Base-by-base conservation (phyloP, 2,113 vertebrate genomes). In the Mionectes macconnelli region DNA sequence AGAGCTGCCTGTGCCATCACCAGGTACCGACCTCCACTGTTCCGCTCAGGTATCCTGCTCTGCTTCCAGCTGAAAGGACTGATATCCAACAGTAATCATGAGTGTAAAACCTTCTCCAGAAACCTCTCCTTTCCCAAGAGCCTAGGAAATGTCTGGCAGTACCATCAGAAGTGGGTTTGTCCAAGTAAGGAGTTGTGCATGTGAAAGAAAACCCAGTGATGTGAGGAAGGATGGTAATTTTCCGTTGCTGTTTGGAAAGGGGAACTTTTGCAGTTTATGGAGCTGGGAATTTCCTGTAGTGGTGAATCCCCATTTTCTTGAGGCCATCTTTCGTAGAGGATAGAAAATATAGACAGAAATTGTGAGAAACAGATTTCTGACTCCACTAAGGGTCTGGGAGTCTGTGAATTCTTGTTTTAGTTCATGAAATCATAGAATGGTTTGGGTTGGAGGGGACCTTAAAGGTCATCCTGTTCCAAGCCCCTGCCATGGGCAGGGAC, bases 101-200 rank as follows among this genome's bases (percentile, higher is more conserved):
- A 68, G 57, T 33, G 21, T n/a, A 68, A 39, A 76, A 62, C 37
- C 52, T 70, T 67, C 16, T 69, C 57, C 2, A 6, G 69, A 77
- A 72, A 18, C 17, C 9, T 17, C 55, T 80, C 35, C 22, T 15
- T 49, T 79, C 35, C 42, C 0, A 0, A 24, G 23, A 82, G 42
- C 52, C 33, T 16, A 8, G 24, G 73, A 89, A 44, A 68, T 10
- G 25, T 1, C 40, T 0, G 0, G 14, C 2, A 1, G 12, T 42
- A 21, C n/a, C 39, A 50, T 45, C 56, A 35, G 55, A 75, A 44
- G 22, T 63, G 81, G 28, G 22, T 67, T 91, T 67, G 25, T 8
- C 77, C 25, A 52, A 45, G 20, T 25, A 30, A 45, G 13, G 73
- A 44, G 6, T 10, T 50, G 21, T 21, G 23, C 17, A 1, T 27